Conservation (phyloP, 2,888 invertebrate genomes). For the Melinopterus prodromus region DNA sequence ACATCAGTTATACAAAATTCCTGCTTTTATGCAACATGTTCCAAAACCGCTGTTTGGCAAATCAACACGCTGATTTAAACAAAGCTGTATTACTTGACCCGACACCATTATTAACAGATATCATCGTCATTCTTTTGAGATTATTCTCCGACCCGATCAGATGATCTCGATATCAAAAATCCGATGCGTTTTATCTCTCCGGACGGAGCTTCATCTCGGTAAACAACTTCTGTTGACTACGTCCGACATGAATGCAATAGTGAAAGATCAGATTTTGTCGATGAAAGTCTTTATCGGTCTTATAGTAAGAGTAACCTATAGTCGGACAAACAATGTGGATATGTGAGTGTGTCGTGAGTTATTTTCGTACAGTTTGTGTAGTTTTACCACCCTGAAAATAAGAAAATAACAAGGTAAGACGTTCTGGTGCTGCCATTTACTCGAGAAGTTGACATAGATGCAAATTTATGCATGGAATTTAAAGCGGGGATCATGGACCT, state of each 20-base stretch:
- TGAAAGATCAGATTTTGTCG: constrained; percentile 4
- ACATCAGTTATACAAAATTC: too few species aligned
- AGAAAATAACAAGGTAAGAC: not conserved
- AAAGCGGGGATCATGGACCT: too few species aligned
- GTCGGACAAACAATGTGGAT: not conserved
- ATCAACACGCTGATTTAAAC: too few species aligned
- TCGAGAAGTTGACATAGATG: too few species aligned
- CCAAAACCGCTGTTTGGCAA: too few species aligned
- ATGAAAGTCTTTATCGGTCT: not conserved
- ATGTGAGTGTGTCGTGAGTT: not conserved
- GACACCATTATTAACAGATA: too few species aligned
- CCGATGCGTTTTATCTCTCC: not conserved
- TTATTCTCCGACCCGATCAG: not conserved
- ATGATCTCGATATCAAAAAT: not conserved
- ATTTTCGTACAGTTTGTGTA: not conserved
- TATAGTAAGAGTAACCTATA: not conserved
- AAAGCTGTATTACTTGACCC: too few species aligned
- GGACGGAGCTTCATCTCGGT: not conserved
- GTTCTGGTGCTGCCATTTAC: not conserved
- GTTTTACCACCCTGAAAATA: not conserved
- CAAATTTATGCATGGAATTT: too few species aligned
- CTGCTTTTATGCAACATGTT: too few species aligned
- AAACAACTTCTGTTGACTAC: not conserved
- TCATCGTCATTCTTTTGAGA: not conserved
- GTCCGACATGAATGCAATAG: not conserved